A percentile compares a stretch with the other conserved stretches of the same genome.
Evolutionary conservation across 2,888 invertebrate genomes (phyloP).

Genomic region (Automeris io): DNA sequence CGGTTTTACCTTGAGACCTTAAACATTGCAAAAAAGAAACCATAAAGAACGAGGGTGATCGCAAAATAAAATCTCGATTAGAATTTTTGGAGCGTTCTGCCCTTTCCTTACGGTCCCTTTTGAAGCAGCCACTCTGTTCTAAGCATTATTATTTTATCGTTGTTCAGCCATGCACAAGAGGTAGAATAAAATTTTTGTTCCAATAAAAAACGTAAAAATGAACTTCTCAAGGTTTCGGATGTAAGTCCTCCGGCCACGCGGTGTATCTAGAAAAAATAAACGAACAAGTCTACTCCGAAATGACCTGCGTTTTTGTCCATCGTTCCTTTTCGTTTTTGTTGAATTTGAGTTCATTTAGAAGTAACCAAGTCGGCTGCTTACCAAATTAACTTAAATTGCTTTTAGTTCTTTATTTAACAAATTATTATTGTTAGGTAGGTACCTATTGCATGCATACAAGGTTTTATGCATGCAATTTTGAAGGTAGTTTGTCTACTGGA

Average conservation of each 20-base stretch:
- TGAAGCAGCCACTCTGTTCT: constrained; percentile 40
- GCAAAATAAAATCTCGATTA: constrained; percentile 65
- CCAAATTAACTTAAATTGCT: constrained; percentile 74
- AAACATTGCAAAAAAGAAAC: constrained; percentile 55
- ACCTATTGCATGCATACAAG: too few relatives aligned
- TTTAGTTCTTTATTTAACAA: constrained; percentile 52
- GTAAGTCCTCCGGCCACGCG: constrained; percentile 64
- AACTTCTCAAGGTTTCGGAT: constrained; percentile 63
- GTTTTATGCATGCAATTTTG: constrained; percentile 43
- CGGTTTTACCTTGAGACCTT: constrained; percentile 53
- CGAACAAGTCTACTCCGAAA: constrained; percentile 69
- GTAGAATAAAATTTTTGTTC: constrained; percentile 58
- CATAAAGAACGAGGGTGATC: constrained; percentile 53
- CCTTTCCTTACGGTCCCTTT: constrained; percentile 58
- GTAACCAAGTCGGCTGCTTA: constrained; percentile 73
- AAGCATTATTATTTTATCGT: constrained; percentile 70
- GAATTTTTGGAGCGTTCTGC: constrained; percentile 58
- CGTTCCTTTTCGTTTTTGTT: constrained; percentile 76
- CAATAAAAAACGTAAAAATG: constrained; percentile 51
- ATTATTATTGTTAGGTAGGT: too few relatives aligned
- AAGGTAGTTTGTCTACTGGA: constrained; percentile 18
- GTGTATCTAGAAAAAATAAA: constrained; percentile 71
- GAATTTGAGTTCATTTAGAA: constrained; percentile 75
- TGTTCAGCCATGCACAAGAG: constrained; percentile 62
- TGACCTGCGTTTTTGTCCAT: constrained; percentile 75